Conservation (phyloP, 2,113 vertebrate genomes). For the Pelecanus crispus region DNA sequence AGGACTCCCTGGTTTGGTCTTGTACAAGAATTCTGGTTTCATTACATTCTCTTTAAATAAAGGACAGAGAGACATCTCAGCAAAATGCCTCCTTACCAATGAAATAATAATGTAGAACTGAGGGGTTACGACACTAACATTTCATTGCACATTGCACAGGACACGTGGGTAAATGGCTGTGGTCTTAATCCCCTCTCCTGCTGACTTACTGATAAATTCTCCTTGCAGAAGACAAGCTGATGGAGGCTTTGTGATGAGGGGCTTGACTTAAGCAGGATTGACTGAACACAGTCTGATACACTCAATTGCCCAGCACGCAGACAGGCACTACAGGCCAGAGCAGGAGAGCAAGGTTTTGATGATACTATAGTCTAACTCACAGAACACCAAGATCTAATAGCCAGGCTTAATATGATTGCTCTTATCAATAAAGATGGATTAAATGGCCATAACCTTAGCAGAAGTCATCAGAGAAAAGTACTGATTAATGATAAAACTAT, state of each 20-base stretch:
- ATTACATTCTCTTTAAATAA: background rate
- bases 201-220: background rate
- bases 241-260: background rate
- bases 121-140: background rate
- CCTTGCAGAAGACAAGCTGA: background rate
- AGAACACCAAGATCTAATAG: background rate
- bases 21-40: background rate
- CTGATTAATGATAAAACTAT: constrained; percentile 22
- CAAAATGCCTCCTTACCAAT: background rate
- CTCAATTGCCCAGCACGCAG: background rate
- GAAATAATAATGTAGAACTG: background rate
- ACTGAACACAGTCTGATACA: background rate
- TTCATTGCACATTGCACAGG: background rate
- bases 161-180: background rate
- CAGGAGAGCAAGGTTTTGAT: background rate
- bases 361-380: background rate
- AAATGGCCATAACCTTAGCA: background rate
- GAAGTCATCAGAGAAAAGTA: constrained; percentile 36
- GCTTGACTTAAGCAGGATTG: background rate
- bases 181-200: background rate
- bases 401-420: background rate
- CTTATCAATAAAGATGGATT: constrained; percentile 6
- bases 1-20: background rate
- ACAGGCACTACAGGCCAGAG: background rate
- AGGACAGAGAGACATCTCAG: background rate